Base-by-base conservation (phyloP, 2,888 invertebrate genomes). In the Coecobrya sp. region DNA sequence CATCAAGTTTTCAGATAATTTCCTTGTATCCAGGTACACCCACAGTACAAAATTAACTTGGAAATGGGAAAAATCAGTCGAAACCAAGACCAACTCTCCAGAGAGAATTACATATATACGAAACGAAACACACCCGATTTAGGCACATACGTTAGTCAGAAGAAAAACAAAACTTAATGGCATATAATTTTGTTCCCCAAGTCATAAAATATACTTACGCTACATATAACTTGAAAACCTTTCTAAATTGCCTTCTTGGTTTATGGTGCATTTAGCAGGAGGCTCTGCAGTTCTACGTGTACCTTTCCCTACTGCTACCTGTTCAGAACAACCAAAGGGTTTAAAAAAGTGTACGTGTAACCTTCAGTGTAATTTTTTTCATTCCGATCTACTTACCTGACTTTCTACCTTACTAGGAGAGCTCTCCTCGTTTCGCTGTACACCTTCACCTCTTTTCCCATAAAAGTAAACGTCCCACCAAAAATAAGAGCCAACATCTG, bases 401-500 rank as follows among this genome's bases (percentile, higher is more conserved):
- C 59, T 59, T 59, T n/a, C 22, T 59, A 19, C 7, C 49, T 49
- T 49, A 10, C n/a, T 42, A 10, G 42, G 42, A 42, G 4, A 4
- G 11, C 49, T 59, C 59, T 59, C 3, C 19, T 22, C 59, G 1
- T 4, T 7, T 3, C 13, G 22, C 13, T 19, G 22, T 10, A 2
- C 55, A 59, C 59, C 45, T 42, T 36, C n/a, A 7, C 45, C 16
- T n/a, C 16, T 76, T 42, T 42, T 45, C 16, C 45, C 76, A 59
- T 22, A 59, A n/a, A 22, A 8, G 22, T 7, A 13, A 19, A 19
- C 8, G 59, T 59, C 22, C 7, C 1, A 59, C 22, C 19, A 8
- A 59, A n/a, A 59, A 36, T 36, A 36, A 36, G 36, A 36, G 36
- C 36, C 45, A 79, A 82, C 82, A 82, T 82, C 82, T 82, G 82